Percentiles rank a stretch among this genome's conserved stretches.
These are phyloP conservation scores for Chascanopsetta lugubris DNA, from an alignment of 2,113 vertebrate species.

Conservation along the genomic window DNA sequence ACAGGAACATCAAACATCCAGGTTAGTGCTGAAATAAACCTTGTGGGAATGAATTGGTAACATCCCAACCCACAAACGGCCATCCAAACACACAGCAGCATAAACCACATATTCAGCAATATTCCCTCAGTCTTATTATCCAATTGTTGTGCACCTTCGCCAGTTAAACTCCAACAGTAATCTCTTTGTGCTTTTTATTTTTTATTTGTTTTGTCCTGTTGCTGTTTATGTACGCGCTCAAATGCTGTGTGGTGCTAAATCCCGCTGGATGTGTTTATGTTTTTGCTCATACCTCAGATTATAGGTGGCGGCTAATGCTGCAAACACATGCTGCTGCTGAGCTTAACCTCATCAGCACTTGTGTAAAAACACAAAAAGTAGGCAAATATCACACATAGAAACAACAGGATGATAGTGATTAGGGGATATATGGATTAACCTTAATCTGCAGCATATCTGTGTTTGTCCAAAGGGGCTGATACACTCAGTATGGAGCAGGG, in stretches of 20 bases:
- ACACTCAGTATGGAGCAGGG: constrained; percentile 20
- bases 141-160: neutral
- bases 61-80: no score
- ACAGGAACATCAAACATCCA: no score
- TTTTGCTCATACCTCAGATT: constrained; percentile 53
- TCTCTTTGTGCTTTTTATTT: constrained; percentile 36
- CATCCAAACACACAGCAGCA: no score
- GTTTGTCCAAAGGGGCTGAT: constrained; percentile 36
- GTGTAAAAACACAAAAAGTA: constrained; percentile 43
- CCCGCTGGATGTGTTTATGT: constrained; percentile 48
- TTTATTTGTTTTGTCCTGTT: no score
- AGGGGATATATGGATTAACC: constrained; percentile 42
- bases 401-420: constrained; percentile 54
- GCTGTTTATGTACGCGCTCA: constrained; percentile 14
- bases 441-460: constrained; percentile 60
- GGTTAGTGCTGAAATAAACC: no score
- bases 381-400: constrained; percentile 16
- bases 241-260: constrained; percentile 19
- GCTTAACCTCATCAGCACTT: constrained; percentile 39
- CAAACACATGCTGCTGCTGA: constrained; percentile 49
- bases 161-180: constrained; percentile 29
- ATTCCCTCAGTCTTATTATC: constrained; percentile 4
- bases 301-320: constrained; percentile 40
- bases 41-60: no score
- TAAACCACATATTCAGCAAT: constrained; percentile 4